Evolutionary conservation across 2,113 vertebrate species (phyloP).

Genomic region (Halcyon malimbica): DNA sequence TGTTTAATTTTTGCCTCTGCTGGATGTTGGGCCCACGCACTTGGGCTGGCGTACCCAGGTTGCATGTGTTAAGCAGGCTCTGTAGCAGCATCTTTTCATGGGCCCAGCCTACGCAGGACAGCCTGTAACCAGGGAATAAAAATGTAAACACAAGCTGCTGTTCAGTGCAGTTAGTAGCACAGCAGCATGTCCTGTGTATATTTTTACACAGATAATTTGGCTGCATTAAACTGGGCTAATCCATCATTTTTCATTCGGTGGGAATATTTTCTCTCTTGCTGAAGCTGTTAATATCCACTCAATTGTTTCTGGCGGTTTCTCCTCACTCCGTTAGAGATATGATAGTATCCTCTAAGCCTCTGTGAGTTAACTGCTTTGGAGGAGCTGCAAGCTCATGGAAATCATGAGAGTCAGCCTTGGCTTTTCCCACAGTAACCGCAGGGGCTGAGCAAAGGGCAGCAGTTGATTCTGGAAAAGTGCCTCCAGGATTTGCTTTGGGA

Average conservation of each 20-base stretch:
- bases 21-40: conserved; percentile 45
- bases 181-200: conserved; percentile 24
- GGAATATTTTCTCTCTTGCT: conserved; percentile 1
- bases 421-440: neutral
- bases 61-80: neutral
- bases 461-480: neutral
- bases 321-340: neutral
- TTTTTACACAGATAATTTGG: conserved; percentile 35
- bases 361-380: neutral
- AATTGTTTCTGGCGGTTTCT: neutral
- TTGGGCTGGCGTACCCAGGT: neutral
- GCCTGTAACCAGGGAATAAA: conserved; percentile 25
- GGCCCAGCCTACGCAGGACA: conserved; percentile 46
- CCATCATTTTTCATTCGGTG: neutral
- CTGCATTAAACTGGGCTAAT: neutral
- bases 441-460: neutral
- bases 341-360: neutral
- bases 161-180: conserved; percentile 19
- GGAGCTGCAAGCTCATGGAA: neutral
- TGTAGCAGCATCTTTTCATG: neutral
- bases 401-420: neutral
- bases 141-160: conserved; percentile 62
- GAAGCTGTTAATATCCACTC: neutral
- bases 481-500: neutral
- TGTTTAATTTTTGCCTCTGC: conserved; percentile 48